Evolutionary conservation across 2,888 invertebrate species (phyloP), one percentile per base, ranked within the genome.

Genomic region (Drosophila rellima): DNA sequence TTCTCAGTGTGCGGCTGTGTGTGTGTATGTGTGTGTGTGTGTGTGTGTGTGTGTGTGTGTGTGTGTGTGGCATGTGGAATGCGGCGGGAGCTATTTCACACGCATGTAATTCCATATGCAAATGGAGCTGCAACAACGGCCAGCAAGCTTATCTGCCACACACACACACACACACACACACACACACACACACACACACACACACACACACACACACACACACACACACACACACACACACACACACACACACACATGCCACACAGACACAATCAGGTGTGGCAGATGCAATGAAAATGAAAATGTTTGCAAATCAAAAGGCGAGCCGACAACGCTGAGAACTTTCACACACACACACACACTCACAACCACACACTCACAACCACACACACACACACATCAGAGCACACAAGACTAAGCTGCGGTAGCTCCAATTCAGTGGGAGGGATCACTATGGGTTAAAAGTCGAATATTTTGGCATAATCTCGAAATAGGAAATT

Each of bases 231-330:
- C 23, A 23, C 6, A 23, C 55, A 55, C 10, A 44, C 59, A 18
- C 20, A 42, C 31, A 11, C 2, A 35, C 5, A 35, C 33, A 51
- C 44, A 45, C 29, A 45, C 35, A 44, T 51, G 10, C 39, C 59
- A 18, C 23, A 44, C 42, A 29, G 31, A 60, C 33, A 54, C 63
- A 56, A 45, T 33, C 52, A 55, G 61, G 42, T 70, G 70, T 56
- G 62, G 56, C 73, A 65, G 56, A 7, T 72, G 73, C 78, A 78
- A 74, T 79, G 70, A 64, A 73, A 83, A 80, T 70, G 76, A 71
- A 78, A 77, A 77, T 70, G 79, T 81, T 82, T 77, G 82, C 80
- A 73, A 84, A 79, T 80, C 85, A 82, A 71, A 74, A 71, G 65
- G 57, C 76, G 55, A 68, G 52, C 52, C 55, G 55, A 59, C 47